Conservation (phyloP, 1,140 invertebrate species). For the Bacillus rossius region DNA sequence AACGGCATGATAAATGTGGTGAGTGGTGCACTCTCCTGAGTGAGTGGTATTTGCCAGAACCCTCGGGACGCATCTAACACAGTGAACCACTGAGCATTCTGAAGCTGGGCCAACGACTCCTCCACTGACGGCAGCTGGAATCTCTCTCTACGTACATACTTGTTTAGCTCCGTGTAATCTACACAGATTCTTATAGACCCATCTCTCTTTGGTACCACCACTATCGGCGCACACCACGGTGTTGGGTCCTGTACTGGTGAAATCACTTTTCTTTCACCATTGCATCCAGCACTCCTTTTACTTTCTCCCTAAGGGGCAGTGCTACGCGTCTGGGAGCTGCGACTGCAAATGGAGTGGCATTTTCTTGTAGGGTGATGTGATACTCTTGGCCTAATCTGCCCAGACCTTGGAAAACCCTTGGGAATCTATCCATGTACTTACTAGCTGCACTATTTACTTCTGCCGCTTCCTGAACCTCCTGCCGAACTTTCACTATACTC, state of each 20-base stretch:
- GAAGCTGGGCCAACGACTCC: background rate
- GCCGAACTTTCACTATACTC: too few species aligned
- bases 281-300: constrained; percentile 25
- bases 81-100: constrained; percentile 13
- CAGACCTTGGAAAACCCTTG: too few species aligned
- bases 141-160: constrained; percentile 25
- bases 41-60: constrained; percentile 21
- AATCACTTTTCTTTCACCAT: constrained; percentile 28
- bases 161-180: constrained; percentile 36
- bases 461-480: too few species aligned
- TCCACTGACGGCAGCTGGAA: constrained; percentile 7
- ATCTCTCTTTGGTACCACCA: constrained; percentile 38
- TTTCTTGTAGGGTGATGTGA: too few species aligned
- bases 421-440: too few species aligned
- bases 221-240: constrained; percentile 40
- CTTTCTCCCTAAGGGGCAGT: constrained; percentile 27
- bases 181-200: constrained; percentile 37
- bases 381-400: too few species aligned
- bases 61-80: constrained; percentile 22
- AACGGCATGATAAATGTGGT: constrained; percentile 27
- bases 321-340: constrained; percentile 27
- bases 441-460: too few species aligned
- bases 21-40: constrained; percentile 14
- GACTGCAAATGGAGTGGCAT: constrained; percentile 6
- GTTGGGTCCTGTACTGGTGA: constrained; percentile 30